These are phyloP conservation scores for Platyscapa corneri DNA, from an alignment of 1,140 invertebrate species.

Conservation along the genomic window DNA sequence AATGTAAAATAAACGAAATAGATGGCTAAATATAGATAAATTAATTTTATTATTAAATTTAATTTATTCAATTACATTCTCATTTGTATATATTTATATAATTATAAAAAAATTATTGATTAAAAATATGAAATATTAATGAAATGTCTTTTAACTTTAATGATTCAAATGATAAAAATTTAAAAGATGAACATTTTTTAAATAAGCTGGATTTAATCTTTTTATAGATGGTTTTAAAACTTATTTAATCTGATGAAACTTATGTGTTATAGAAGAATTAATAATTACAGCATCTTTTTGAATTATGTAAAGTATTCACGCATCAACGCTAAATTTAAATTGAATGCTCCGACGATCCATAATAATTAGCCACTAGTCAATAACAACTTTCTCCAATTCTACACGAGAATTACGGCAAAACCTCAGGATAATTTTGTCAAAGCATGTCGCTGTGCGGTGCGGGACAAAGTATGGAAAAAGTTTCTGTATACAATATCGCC, in stretches of 20 bases:
- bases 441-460: neutral
- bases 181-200: too few relatives aligned
- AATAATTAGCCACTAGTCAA: conserved; percentile 36
- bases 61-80: too few relatives aligned
- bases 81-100: too few relatives aligned
- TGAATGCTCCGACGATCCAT: conserved; percentile 30
- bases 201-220: too few relatives aligned
- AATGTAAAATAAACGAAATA: too few relatives aligned
- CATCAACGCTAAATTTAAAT: neutral
- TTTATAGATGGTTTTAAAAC: too few relatives aligned
- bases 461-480: neutral
- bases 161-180: too few relatives aligned
- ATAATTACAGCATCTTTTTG: neutral
- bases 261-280: neutral
- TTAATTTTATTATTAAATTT: too few relatives aligned
- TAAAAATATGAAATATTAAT: too few relatives aligned
- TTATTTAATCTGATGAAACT: neutral
- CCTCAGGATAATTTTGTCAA: conserved; percentile 18
- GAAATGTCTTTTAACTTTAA: too few relatives aligned
- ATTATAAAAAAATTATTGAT: too few relatives aligned
- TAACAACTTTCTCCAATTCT: neutral
- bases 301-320: neutral
- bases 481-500: neutral
- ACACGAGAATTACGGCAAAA: neutral
- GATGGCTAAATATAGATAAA: too few relatives aligned